Percentiles rank a stretch among this genome's conserved stretches.
Evolutionary conservation across 2,888 invertebrate genomes (phyloP).

Genomic region (Tenthredo livida): DNA sequence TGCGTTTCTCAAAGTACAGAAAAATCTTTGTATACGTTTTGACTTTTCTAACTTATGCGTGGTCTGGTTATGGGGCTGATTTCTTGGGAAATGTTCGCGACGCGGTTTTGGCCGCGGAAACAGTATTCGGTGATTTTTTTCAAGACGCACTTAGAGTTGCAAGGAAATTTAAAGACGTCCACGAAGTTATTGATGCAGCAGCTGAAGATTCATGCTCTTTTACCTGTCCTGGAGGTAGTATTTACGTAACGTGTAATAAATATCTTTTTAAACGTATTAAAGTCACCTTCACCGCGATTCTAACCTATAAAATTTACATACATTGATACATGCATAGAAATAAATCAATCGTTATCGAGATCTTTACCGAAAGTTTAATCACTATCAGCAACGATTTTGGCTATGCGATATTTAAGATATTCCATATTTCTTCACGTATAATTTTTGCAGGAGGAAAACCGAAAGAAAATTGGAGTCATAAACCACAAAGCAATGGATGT

Average conservation of each 20-base stretch:
- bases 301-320: conserved; percentile 32
- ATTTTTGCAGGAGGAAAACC: conserved; percentile 82
- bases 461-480: conserved; percentile 86
- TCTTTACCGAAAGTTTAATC: background rate
- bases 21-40: conserved; percentile 87
- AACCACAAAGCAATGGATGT: conserved; percentile 90
- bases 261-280: background rate
- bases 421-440: conserved; percentile 35
- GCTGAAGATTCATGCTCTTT: conserved; percentile 91
- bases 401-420: conserved; percentile 28
- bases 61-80: conserved; percentile 89
- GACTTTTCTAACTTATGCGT: conserved; percentile 89
- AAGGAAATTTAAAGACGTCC: conserved; percentile 86
- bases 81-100: conserved; percentile 87
- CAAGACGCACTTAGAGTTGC: conserved; percentile 87
- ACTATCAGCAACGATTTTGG: background rate
- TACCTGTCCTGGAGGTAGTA: conserved; percentile 87
- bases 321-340: background rate
- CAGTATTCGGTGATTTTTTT: conserved; percentile 89
- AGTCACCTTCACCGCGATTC: background rate
- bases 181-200: conserved; percentile 91
- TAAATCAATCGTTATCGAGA: background rate
- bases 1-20: conserved; percentile 87
- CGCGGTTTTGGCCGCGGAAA: conserved; percentile 89
- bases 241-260: conserved; percentile 49